phyloP scores from a whole-genome alignment of 1,140 invertebrate species.

The Acromyrmex charruanus region DNA sequence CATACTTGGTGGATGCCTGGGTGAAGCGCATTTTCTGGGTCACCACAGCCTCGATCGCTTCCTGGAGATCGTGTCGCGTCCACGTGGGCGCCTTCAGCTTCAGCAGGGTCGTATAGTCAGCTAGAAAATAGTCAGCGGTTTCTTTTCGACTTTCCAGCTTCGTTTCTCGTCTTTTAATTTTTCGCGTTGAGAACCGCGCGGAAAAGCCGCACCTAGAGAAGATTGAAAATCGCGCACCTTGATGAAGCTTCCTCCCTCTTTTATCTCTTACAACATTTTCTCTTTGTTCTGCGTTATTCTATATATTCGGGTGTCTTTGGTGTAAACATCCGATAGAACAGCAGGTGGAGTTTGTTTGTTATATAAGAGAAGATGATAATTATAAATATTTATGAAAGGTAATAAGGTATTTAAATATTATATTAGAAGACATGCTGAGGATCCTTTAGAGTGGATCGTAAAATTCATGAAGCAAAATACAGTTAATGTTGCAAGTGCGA shows the following conservation, averaged over 20 bases:
- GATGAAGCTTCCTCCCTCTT: neutral
- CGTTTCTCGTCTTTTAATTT: constrained; percentile 62
- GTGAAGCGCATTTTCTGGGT: constrained; percentile 93
- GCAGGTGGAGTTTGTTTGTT: neutral
- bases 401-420: no score
- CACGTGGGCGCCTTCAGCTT: constrained; percentile 92
- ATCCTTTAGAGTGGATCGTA: neutral
- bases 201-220: constrained; percentile 62
- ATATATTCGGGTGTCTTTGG: neutral
- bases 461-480: neutral
- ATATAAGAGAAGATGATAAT: neutral
- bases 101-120: constrained; percentile 88
- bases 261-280: neutral
- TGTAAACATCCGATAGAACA: neutral
- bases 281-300: neutral
- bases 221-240: neutral
- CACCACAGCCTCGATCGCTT: constrained; percentile 92
- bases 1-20: constrained; percentile 90
- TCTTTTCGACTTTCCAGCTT: constrained; percentile 73
- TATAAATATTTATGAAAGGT: constrained; percentile 1
- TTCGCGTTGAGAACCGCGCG: constrained; percentile 41
- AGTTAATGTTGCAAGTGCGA: neutral
- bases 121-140: constrained; percentile 85
- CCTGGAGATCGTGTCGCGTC: constrained; percentile 91
- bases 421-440: neutral